phyloP scores from a whole-genome alignment of 2,113 vertebrate genomes.

The Piprites chloris region DNA sequence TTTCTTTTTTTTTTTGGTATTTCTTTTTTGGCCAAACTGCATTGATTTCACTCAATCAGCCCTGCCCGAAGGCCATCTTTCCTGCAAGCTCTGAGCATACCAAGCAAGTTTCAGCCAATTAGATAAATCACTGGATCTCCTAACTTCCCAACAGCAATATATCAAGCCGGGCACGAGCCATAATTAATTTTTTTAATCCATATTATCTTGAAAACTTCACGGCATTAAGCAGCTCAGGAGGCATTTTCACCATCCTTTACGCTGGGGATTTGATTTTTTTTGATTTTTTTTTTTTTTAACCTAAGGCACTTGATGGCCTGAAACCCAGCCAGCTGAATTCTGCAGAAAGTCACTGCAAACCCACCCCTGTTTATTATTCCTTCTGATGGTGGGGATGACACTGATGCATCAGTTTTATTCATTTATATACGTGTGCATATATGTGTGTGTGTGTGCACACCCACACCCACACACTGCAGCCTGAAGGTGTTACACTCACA shows the following conservation, averaged over 20 bases:
- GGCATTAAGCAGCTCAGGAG: slow-evolving; percentile 8
- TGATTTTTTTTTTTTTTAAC: neutral
- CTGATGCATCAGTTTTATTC: neutral
- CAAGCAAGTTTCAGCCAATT: slow-evolving; percentile 42
- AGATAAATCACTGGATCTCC: slow-evolving; percentile 11
- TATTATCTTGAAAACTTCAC: neutral
- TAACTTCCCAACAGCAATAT: neutral
- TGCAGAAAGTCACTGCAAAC: neutral
- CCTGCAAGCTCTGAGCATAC: neutral
- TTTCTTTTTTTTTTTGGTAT: too few species aligned
- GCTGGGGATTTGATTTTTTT: neutral
- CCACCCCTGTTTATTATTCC: neutral
- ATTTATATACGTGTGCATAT: fast-evolving
- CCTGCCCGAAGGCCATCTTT: slow-evolving; percentile 47
- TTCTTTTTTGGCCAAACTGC: neutral
- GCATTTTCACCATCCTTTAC: neutral
- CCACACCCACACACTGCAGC: neutral
- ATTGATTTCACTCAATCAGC: slow-evolving; percentile 24
- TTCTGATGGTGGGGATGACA: neutral
- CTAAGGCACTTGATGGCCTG: slow-evolving; percentile 20
- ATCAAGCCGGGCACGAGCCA: neutral
- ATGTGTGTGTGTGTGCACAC: neutral
- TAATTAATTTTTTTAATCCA: neutral
- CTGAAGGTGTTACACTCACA: neutral
- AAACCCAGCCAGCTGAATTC: slow-evolving; percentile 17